Conservation (phyloP, 2,888 invertebrate genomes). For the Pristionchus exspectatus region DNA sequence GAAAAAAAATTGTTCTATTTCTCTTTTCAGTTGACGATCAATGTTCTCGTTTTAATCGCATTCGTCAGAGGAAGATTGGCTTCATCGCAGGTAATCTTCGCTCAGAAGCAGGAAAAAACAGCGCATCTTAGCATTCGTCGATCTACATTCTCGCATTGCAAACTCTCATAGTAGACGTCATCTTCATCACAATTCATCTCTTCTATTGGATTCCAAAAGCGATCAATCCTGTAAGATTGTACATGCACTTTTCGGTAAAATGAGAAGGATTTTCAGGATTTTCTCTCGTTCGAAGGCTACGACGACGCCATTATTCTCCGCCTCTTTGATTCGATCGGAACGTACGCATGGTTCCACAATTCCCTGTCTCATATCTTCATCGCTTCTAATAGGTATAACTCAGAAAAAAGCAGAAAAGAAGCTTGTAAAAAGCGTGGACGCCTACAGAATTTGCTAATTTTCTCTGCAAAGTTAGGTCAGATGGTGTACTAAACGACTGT, state of each 20-base stretch:
- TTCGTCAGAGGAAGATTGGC: constrained; percentile 14
- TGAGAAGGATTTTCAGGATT: neutral
- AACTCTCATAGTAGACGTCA: neutral
- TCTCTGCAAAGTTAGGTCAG: too few relatives aligned
- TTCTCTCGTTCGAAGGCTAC: neutral
- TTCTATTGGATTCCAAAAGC: constrained; percentile 27
- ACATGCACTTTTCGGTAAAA: neutral
- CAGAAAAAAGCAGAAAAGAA: too few relatives aligned
- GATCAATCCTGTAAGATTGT: neutral
- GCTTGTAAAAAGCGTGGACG: too few relatives aligned
- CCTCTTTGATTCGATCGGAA: constrained; percentile 5
- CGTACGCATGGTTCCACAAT: constrained; percentile 34
- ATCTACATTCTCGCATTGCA: constrained; percentile 32
- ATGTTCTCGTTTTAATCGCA: neutral
- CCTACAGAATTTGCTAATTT: too few relatives aligned
- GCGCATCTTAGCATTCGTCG: neutral
- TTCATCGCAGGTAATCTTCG: neutral
- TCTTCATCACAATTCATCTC: constrained; percentile 32
- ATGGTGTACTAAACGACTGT: too few relatives aligned
- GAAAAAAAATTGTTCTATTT: too few relatives aligned
- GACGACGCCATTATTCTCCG: neutral
- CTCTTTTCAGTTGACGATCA: neutral
- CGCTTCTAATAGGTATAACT: neutral
- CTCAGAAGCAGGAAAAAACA: neutral
- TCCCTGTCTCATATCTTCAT: constrained; percentile 15